Conservation (phyloP, 2,888 invertebrate species). For the Glomeris marginata region DNA sequence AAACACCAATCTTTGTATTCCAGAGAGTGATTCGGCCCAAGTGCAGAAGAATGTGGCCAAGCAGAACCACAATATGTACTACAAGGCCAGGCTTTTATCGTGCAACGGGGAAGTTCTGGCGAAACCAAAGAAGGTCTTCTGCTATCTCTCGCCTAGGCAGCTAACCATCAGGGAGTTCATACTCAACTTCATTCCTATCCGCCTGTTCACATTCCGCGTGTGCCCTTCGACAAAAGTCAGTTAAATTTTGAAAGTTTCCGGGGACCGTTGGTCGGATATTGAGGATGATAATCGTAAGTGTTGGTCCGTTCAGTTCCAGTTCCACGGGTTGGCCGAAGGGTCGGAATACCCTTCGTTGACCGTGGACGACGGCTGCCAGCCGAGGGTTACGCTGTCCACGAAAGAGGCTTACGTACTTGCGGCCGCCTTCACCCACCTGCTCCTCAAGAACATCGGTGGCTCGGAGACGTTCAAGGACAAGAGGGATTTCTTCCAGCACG, state of each 20-base stretch:
- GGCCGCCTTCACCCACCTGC: conserved; percentile 79
- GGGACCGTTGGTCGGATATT: background rate
- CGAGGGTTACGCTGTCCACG: conserved; percentile 63
- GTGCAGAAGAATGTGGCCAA: conserved; percentile 76
- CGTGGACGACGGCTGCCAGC: conserved; percentile 83
- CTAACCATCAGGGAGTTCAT: conserved; percentile 85
- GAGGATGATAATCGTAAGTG: background rate
- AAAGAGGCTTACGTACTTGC: conserved; percentile 79
- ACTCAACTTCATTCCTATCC: conserved; percentile 80
- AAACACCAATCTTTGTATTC: conserved; percentile 17
- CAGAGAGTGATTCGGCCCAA: conserved; percentile 60
- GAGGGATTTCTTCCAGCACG: conserved; percentile 59
- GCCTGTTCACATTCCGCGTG: conserved; percentile 75
- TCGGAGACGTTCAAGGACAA: conserved; percentile 76
- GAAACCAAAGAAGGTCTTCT: conserved; percentile 73
- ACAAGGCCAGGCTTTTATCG: conserved; percentile 62
- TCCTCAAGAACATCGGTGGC: conserved; percentile 80
- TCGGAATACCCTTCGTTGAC: conserved; percentile 47
- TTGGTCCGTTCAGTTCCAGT: conserved; percentile 44
- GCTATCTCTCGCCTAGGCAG: conserved; percentile 82
- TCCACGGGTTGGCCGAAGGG: conserved; percentile 42
- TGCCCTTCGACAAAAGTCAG: conserved; percentile 84
- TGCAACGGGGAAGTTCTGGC: conserved; percentile 43
- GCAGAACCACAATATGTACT: conserved; percentile 62
- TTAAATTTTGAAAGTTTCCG: background rate